phyloP scores from a whole-genome alignment of 2,797 vertebrate species.

The Cyprinella venusta region DNA sequence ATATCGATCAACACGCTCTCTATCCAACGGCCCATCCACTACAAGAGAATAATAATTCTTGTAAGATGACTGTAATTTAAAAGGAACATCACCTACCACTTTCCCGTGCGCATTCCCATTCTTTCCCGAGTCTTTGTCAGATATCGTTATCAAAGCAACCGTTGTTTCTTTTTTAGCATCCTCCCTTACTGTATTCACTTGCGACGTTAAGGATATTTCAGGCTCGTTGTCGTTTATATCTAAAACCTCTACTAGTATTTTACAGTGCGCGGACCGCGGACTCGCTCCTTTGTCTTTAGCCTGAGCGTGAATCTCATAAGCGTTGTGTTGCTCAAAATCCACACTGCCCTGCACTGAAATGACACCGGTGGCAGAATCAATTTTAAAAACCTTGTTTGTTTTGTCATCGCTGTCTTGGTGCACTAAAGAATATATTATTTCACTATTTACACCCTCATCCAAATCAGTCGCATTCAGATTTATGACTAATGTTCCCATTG shows the following conservation, averaged over 20 bases:
- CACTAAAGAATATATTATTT: constrained; percentile 45
- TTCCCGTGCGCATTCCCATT: constrained; percentile 45
- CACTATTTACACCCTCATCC: constrained; percentile 52
- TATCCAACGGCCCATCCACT: constrained; percentile 49
- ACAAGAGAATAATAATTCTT: constrained; percentile 57
- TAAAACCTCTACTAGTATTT: constrained; percentile 52
- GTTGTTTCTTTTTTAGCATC: constrained; percentile 49
- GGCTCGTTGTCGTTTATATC: constrained; percentile 56
- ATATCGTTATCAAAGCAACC: constrained; percentile 52
- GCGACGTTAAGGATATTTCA: constrained; percentile 51
- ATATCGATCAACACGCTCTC: constrained; percentile 48
- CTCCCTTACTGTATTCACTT: constrained; percentile 44
- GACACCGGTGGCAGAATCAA: constrained; percentile 37
- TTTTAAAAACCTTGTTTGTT: constrained; percentile 32
- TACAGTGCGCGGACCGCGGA: constrained; percentile 42
- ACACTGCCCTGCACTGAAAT: constrained; percentile 40
- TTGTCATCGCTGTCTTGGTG: constrained; percentile 49
- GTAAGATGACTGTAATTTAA: constrained; percentile 52
- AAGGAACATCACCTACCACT: constrained; percentile 41
- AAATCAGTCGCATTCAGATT: constrained; percentile 46
- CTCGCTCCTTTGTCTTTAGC: constrained; percentile 48
- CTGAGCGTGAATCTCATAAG: constrained; percentile 47
- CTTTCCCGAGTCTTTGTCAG: constrained; percentile 54
- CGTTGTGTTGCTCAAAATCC: constrained; percentile 51
- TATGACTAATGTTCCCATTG: constrained; percentile 26